Evolutionary conservation across 2,113 vertebrate species (phyloP), one percentile per base, ranked within the genome.

Genomic region (Cyprinodon brontotheroides): DNA sequence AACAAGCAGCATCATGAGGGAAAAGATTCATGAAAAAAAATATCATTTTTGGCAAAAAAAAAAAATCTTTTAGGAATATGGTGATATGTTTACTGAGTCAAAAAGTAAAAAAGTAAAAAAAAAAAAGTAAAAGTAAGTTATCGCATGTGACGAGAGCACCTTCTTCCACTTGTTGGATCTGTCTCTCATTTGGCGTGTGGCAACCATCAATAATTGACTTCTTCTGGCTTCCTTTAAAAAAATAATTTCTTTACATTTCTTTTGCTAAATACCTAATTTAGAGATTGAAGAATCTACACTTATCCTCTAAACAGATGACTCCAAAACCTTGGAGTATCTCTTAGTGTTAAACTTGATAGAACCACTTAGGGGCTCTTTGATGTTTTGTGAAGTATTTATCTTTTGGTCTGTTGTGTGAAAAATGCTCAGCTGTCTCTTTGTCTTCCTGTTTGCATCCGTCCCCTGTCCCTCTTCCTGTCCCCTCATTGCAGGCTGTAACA

Each of bases 401-500:
- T 53, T 14, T 38, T 29, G 65, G 14, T 53, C 62, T 72, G 38
- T 39, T 36, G 4, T 39, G 29, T 22, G 12, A 50, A 10, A 57
- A 22, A 20, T 43, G 39, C 0, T 29, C 10, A 9, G 11, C 53
- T 53, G 0, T 72, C 59, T 63, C 43, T 50, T 15, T 37, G 36
- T 13, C 14, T 47, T 48, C 70, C 11, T 37, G 14, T 59, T 41
- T 22, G 45, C 41, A 36, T 71, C 65, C 22, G 47, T 85, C 20
- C 76, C 78, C 67, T 75, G 64, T 82, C 68, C 70, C 70, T 66
- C 72, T 84, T 82, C 70, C 77, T 83, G 72, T 85, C 68, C 66
- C 53, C 68, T 62, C 63, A 80, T 43, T 68, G 12, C 93, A 99
- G 97, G 96, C 96, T 92, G 97, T 96, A 69, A 99, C 98, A 0